Conservation (phyloP, 2,797 vertebrate genomes). For the Lepus oiostolus region DNA sequence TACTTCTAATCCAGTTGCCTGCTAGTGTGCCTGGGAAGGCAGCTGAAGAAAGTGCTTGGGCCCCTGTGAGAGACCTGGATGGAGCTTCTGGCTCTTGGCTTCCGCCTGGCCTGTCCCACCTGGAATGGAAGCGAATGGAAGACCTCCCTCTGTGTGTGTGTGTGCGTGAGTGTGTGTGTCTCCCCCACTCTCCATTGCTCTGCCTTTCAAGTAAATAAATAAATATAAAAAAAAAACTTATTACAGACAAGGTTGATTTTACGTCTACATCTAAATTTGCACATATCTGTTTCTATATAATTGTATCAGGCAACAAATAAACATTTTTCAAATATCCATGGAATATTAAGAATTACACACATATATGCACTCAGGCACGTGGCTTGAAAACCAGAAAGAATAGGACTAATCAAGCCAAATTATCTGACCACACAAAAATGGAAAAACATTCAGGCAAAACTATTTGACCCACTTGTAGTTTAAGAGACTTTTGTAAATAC, state of each 20-base stretch:
- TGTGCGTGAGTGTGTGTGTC: too few relatives aligned
- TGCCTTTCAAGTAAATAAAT: too few relatives aligned
- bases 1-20: too few relatives aligned
- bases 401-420: neutral
- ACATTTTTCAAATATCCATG: neutral
- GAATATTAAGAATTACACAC: neutral
- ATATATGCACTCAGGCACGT: neutral
- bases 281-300: neutral
- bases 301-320: neutral
- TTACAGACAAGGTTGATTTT: neutral
- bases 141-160: too few relatives aligned
- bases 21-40: too few relatives aligned
- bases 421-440: neutral
- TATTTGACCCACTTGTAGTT: neutral
- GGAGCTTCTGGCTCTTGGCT: too few relatives aligned
- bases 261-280: neutral
- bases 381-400: neutral
- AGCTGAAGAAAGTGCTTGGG: too few relatives aligned
- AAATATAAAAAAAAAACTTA: neutral
- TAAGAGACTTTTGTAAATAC: neutral
- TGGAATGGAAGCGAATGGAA: too few relatives aligned
- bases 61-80: too few relatives aligned
- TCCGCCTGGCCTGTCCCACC: too few relatives aligned
- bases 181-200: too few relatives aligned
- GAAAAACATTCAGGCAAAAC: neutral